Evolutionary conservation across 1,140 invertebrate genomes (phyloP).

Genomic region (Lepidotrigona ventralis): DNA sequence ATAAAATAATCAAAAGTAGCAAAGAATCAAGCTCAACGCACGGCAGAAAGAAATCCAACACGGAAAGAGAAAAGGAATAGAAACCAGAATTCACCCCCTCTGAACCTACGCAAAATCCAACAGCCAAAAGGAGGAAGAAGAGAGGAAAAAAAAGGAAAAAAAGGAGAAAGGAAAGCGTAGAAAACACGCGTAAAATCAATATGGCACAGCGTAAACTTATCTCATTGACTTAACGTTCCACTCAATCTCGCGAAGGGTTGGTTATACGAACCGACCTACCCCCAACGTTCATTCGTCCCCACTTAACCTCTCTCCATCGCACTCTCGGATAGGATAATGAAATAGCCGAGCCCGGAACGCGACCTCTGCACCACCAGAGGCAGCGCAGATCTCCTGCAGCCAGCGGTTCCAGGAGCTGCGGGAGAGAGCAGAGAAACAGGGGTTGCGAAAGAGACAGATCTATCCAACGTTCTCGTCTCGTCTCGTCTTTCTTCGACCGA

Average conservation of each 20-base stretch:
- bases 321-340: conserved; percentile 63
- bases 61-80: no score
- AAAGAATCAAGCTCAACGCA: no score
- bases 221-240: conserved; percentile 70
- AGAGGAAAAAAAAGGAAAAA: background rate
- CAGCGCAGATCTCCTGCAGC: conserved; percentile 35
- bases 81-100: no score
- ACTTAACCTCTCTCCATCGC: background rate
- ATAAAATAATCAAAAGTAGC: no score
- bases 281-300: background rate
- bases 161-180: background rate
- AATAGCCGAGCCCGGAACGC: conserved; percentile 59
- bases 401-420: conserved; percentile 15
- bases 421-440: background rate
- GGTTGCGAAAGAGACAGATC: background rate
- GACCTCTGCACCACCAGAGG: conserved; percentile 37
- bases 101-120: background rate
- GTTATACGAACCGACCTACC: conserved; percentile 12
- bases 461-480: background rate
- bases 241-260: conserved; percentile 61
- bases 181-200: conserved; percentile 64
- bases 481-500: background rate
- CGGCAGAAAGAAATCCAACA: no score
- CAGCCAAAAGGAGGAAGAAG: background rate
- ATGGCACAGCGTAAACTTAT: conserved; percentile 69